A percentile compares a stretch with the other conserved stretches of the same genome.
phyloP scores from a whole-genome alignment of 2,797 vertebrate species.

The Scyliorhinus canicula region DNA sequence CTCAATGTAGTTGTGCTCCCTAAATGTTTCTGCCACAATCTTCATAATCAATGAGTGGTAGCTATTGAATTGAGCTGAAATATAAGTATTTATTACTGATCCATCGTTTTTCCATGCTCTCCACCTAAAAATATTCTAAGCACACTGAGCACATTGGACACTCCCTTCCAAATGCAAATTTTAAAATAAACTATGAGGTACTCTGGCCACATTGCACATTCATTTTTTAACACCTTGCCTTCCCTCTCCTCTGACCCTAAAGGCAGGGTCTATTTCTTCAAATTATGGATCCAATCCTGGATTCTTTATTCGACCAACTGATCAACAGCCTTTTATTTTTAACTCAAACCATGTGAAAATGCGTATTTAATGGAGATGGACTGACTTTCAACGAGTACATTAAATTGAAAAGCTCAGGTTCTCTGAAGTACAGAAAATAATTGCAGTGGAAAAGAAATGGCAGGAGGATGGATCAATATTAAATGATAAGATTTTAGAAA shows the following conservation, averaged over 20 bases:
- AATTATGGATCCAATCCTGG: not conserved
- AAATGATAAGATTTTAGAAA: not conserved
- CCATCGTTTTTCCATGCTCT: not conserved
- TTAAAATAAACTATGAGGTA: not conserved
- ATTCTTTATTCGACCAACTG: not conserved
- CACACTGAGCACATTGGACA: not conserved
- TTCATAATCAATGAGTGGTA: not conserved
- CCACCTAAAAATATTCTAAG: not conserved
- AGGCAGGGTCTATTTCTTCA: not conserved
- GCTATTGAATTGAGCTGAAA: not conserved
- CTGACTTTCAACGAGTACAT: not conserved
- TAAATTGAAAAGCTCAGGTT: not conserved
- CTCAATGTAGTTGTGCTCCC: not conserved
- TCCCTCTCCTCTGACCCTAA: not conserved
- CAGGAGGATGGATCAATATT: not conserved
- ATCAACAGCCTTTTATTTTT: not conserved
- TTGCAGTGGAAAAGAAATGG: not conserved
- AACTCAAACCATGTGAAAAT: not conserved
- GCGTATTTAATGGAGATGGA: not conserved
- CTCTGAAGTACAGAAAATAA: not conserved
- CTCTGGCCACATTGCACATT: no score
- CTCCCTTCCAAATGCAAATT: not conserved
- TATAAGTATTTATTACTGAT: not conserved
- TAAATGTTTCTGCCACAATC: not conserved
- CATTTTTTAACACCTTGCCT: not conserved